Conservation (phyloP, 2,888 invertebrate species). For the Drosophila suboccidentalis region DNA sequence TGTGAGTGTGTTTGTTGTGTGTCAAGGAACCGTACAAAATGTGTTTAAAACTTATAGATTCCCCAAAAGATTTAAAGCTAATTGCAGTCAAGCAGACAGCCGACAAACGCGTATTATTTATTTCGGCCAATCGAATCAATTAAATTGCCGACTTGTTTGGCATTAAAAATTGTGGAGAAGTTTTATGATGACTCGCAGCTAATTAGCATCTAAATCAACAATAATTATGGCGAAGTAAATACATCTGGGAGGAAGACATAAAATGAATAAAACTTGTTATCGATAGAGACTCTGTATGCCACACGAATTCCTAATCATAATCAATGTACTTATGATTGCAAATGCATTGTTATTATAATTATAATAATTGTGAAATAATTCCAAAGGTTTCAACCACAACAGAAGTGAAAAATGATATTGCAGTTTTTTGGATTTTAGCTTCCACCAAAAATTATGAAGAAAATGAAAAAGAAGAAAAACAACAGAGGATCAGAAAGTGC, state of each 20-base stretch:
- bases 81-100: slow-evolving; percentile 12
- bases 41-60: slow-evolving; percentile 19
- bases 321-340: slow-evolving; percentile 2
- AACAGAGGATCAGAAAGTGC: slow-evolving; percentile 38
- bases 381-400: slow-evolving; percentile 44
- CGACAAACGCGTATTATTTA: slow-evolving; percentile 24
- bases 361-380: slow-evolving; percentile 47
- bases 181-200: slow-evolving; percentile 27
- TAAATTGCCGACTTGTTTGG: slow-evolving; percentile 21
- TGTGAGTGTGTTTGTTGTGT: slow-evolving; percentile 8
- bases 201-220: slow-evolving; percentile 40
- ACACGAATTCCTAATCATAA: slow-evolving; percentile 4
- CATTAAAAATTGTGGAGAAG: slow-evolving; percentile 15
- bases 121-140: slow-evolving; percentile 41
- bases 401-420: slow-evolving; percentile 55
- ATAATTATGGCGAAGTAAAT: slow-evolving; percentile 35
- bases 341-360: slow-evolving; percentile 15
- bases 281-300: slow-evolving; percentile 1
- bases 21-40: slow-evolving; percentile 17
- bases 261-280: background rate
- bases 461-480: slow-evolving; percentile 12
- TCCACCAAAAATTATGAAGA: background rate
- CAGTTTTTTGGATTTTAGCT: slow-evolving; percentile 42
- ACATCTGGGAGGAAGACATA: background rate
- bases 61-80: slow-evolving; percentile 26